These are phyloP conservation scores for Malurus alboscapulatus DNA, from an alignment of 2,113 vertebrate genomes.

Conservation along the genomic window DNA sequence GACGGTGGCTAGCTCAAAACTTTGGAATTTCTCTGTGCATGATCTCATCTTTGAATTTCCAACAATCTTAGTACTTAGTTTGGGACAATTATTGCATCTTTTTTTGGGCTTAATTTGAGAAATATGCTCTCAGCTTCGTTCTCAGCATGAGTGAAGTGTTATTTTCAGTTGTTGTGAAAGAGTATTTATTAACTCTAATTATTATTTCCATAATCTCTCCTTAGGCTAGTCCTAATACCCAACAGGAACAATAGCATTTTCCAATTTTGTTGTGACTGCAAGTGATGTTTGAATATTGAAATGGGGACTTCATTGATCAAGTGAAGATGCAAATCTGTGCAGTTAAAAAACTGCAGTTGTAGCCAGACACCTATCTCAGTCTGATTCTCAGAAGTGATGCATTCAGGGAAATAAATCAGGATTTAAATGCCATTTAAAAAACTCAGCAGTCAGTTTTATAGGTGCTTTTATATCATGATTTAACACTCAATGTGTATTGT, in stretches of 20 bases:
- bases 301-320: neutral
- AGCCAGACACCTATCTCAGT: neutral
- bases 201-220: neutral
- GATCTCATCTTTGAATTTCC: neutral
- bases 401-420: constrained; percentile 15
- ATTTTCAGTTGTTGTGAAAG: neutral
- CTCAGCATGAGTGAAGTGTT: neutral
- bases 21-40: neutral
- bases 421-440: constrained; percentile 12
- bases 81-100: neutral
- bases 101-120: neutral
- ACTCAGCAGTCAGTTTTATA: constrained; percentile 19
- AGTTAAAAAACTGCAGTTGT: neutral
- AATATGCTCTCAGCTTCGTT: neutral
- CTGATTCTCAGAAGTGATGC: neutral
- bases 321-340: neutral
- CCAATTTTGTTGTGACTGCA: neutral
- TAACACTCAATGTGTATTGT: constrained; percentile 13
- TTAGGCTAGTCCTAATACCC: neutral
- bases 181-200: neutral
- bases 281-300: neutral
- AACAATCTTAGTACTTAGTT: neutral
- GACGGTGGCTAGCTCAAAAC: neutral
- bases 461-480: constrained; percentile 40
- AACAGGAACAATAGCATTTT: neutral